These are phyloP conservation scores for Perccottus glenii DNA, from an alignment of 2,113 vertebrate genomes.

Conservation along the genomic window DNA sequence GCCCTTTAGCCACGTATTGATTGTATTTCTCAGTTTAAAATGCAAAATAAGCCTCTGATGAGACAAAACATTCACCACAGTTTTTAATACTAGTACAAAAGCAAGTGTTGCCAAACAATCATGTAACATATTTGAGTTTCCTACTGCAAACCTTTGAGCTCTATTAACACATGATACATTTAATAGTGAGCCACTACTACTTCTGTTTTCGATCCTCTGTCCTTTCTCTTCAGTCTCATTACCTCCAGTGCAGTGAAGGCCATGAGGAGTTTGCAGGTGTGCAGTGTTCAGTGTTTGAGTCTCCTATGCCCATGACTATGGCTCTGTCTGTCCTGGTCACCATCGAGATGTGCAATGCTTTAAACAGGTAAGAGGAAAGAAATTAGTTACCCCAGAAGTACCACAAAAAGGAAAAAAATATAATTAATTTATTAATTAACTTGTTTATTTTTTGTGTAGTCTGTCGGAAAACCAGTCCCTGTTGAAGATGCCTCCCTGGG, in stretches of 20 bases:
- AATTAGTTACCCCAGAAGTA: not conserved
- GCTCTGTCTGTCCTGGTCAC: constrained; percentile 82
- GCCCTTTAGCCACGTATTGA: too few species aligned
- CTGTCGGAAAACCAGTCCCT: constrained; percentile 84
- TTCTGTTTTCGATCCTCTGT: not conserved
- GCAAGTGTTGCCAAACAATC: too few species aligned
- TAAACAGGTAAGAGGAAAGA: constrained; percentile 76
- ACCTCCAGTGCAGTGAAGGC: constrained; percentile 81
- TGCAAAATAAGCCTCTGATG: too few species aligned
- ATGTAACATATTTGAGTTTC: too few species aligned
- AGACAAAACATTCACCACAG: too few species aligned
- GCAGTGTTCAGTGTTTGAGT: constrained; percentile 83
- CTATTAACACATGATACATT: too few species aligned
- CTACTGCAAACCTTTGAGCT: too few species aligned
- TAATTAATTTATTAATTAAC: not conserved
- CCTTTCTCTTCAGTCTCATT: constrained; percentile 73
- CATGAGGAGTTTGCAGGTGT: constrained; percentile 79
- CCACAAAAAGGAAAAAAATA: not conserved
- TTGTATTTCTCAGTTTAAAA: too few species aligned
- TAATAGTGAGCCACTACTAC: too few species aligned
- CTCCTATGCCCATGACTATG: constrained; percentile 83
- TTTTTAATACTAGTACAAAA: too few species aligned
- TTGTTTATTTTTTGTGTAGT: constrained; percentile 45
- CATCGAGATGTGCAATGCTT: constrained; percentile 84
- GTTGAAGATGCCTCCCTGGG: constrained; percentile 84